phyloP scores from a whole-genome alignment of 2,113 vertebrate genomes.

The Dromas ardeola region DNA sequence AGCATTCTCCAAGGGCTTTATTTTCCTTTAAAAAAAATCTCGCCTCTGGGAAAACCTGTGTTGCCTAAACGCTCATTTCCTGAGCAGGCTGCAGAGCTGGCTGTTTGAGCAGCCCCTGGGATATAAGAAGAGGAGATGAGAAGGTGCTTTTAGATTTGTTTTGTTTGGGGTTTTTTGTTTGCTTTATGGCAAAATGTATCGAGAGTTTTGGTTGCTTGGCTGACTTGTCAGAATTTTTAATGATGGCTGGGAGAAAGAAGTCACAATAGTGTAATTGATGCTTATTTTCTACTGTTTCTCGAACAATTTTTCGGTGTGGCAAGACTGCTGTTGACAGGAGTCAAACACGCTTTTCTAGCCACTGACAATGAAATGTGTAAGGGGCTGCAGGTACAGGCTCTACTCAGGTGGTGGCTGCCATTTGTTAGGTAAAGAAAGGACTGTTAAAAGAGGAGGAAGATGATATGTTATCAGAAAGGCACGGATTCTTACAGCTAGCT shows the following conservation, averaged over 20 bases:
- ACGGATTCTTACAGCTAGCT: neutral
- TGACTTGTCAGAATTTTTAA: slow-evolving; percentile 4
- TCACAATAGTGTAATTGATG: neutral
- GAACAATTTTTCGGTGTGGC: neutral
- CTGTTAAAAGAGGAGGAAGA: neutral
- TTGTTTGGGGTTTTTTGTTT: neutral
- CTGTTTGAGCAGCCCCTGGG: slow-evolving; percentile 15
- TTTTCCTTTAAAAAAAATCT: slow-evolving; percentile 34
- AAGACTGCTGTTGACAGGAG: neutral
- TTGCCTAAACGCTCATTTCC: slow-evolving; percentile 30
- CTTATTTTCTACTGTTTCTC: neutral
- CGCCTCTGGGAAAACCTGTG: slow-evolving; percentile 34
- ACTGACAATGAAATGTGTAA: neutral
- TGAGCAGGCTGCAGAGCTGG: neutral
- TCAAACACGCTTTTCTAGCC: neutral
- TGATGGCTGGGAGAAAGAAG: neutral
- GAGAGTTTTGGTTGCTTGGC: slow-evolving; percentile 10
- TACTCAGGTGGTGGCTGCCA: neutral
- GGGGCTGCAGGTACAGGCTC: neutral
- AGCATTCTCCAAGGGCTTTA: neutral
- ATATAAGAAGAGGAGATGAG: neutral
- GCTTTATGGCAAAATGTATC: neutral
- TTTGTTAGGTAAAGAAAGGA: neutral
- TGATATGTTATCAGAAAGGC: neutral
- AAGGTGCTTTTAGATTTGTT: slow-evolving; percentile 40